A percentile compares a stretch with the other conserved stretches of the same genome.
phyloP scores from a whole-genome alignment of 1,140 invertebrate genomes.

The Condylostylus longicornis region DNA sequence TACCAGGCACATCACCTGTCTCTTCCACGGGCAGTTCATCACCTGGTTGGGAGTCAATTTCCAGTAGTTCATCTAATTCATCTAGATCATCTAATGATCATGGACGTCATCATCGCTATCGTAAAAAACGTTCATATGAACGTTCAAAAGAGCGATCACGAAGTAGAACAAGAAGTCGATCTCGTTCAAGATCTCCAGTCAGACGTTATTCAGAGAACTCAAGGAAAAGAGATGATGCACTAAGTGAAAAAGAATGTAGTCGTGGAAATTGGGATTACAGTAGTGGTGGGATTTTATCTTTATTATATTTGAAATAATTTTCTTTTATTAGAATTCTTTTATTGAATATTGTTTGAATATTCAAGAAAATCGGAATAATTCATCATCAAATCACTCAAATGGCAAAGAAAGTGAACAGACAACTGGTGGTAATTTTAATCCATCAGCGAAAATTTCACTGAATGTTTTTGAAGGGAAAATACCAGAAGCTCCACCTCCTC shows the following conservation, averaged over 20 bases:
- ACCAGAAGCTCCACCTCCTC: slow-evolving; percentile 33
- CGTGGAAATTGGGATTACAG: too few species aligned
- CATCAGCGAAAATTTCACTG: too few species aligned
- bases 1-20: slow-evolving; percentile 31
- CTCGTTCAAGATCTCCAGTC: slow-evolving; percentile 25
- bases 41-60: background rate
- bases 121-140: background rate
- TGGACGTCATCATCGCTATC: too few species aligned
- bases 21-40: background rate
- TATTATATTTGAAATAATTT: background rate
- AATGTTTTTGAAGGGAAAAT: slow-evolving; percentile 31
- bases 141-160: background rate
- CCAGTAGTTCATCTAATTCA: too few species aligned
- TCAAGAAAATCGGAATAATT: slow-evolving; percentile 1
- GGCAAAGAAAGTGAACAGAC: too few species aligned
- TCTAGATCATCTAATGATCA: background rate
- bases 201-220: slow-evolving; percentile 8
- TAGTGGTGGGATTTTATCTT: slow-evolving; percentile 1
- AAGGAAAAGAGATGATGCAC: slow-evolving; percentile 6
- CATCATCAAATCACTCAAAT: too few species aligned
- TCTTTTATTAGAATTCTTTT: background rate
- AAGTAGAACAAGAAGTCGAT: slow-evolving; percentile 17
- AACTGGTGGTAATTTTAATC: too few species aligned
- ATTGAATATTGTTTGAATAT: background rate
- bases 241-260: background rate